Percentiles rank a stretch among this genome's conserved stretches.
phyloP scores from a whole-genome alignment of 2,797 vertebrate genomes.

The Tympanoctomys barrerae region DNA sequence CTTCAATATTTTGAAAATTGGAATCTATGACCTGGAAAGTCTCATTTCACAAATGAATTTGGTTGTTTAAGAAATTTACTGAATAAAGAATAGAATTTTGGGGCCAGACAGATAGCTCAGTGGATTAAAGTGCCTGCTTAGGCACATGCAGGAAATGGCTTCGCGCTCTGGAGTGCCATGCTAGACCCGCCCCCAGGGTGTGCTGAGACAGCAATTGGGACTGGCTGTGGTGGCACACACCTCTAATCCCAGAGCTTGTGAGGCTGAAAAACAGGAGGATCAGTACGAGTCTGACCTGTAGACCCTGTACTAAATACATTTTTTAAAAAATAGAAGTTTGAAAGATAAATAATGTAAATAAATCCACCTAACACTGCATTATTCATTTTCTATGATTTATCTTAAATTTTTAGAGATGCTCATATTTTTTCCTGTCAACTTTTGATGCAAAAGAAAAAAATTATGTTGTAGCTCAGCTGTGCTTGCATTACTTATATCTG shows the following conservation, averaged over 20 bases:
- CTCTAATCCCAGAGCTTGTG: too few species aligned
- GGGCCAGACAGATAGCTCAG: too few species aligned
- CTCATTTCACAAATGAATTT: conserved; percentile 57
- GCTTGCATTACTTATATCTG: conserved; percentile 41
- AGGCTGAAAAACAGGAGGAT: too few species aligned
- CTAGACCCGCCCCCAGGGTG: too few species aligned
- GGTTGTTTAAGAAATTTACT: background rate
- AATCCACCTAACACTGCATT: background rate
- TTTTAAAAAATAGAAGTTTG: background rate
- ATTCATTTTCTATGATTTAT: conserved; percentile 46
- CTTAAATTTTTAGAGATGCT: conserved; percentile 8
- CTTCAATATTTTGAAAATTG: conserved; percentile 42
- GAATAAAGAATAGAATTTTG: too few species aligned
- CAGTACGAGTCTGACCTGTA: too few species aligned
- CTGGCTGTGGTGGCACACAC: too few species aligned
- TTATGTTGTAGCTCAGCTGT: background rate
- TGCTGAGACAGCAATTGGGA: too few species aligned
- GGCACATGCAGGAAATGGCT: too few species aligned
- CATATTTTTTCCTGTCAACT: background rate
- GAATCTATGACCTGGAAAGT: background rate
- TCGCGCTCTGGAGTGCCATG: too few species aligned
- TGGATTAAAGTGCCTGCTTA: too few species aligned
- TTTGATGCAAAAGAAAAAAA: conserved; percentile 32
- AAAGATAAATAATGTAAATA: conserved; percentile 17
- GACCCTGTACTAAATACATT: too few species aligned